These are phyloP conservation scores for Schizaphis graminum DNA, from an alignment of 2,888 invertebrate genomes.

Conservation along the genomic window DNA sequence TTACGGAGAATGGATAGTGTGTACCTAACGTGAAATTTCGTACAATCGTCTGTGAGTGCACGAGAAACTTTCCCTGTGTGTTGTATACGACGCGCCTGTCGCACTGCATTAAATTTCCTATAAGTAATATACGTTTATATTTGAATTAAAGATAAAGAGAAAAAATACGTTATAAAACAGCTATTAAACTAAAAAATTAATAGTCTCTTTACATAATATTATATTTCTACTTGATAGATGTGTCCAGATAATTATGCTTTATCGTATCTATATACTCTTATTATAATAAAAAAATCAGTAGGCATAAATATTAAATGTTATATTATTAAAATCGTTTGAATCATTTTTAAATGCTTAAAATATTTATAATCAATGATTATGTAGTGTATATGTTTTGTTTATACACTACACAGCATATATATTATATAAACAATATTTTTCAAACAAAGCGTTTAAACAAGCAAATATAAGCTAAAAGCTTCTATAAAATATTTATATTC, in stretches of 20 bases:
- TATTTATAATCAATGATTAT: not conserved
- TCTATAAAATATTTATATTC: no score
- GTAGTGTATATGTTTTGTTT: not conserved
- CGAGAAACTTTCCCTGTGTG: slow-evolving; percentile 25
- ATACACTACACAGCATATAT: no score
- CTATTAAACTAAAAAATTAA: slow-evolving; percentile 9
- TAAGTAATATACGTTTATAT: slow-evolving; percentile 15
- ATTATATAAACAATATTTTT: not conserved
- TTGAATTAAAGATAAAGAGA: slow-evolving; percentile 18
- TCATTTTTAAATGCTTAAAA: not conserved
- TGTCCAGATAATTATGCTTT: not conserved
- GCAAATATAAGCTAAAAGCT: no score
- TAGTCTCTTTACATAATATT: not conserved
- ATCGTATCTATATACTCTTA: not conserved
- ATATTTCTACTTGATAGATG: not conserved
- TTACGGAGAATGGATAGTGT: slow-evolving; percentile 36
- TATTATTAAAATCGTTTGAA: not conserved
- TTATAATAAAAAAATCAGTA: not conserved
- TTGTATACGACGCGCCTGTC: slow-evolving; percentile 40
- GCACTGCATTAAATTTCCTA: slow-evolving; percentile 35
- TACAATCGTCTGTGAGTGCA: slow-evolving; percentile 38
- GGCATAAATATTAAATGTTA: not conserved
- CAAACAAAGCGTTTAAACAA: not conserved
- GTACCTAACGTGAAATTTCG: slow-evolving; percentile 41
- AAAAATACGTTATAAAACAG: slow-evolving; percentile 39